Conservation (phyloP, 2,113 vertebrate species). For the Regulus satrapa region DNA sequence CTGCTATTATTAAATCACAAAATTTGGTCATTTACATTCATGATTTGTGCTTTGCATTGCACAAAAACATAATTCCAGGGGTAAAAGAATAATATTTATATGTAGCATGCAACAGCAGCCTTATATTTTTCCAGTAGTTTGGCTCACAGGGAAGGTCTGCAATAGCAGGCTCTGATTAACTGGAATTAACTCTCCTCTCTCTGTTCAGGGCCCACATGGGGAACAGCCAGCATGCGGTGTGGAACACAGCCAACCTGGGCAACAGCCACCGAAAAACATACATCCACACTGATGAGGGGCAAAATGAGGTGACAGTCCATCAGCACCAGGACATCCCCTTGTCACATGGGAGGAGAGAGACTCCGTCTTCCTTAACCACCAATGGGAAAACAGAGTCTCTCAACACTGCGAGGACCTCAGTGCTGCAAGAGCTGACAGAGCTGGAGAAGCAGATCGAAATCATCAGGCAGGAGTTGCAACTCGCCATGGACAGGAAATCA, state of each 20-base stretch:
- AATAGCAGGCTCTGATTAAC: background rate
- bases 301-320: constrained; percentile 75
- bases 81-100: background rate
- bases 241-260: constrained; percentile 79
- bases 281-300: constrained; percentile 73
- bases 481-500: constrained; percentile 88
- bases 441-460: constrained; percentile 90
- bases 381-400: constrained; percentile 87
- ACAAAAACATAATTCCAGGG: background rate
- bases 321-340: constrained; percentile 79
- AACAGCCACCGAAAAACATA: constrained; percentile 78
- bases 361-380: constrained; percentile 76
- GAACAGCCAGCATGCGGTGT: constrained; percentile 81
- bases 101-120: background rate
- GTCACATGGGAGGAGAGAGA: constrained; percentile 75
- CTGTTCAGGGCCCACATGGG: constrained; percentile 79
- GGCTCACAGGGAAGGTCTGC: background rate
- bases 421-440: constrained; percentile 88
- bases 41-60: background rate
- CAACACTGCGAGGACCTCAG: constrained; percentile 70
- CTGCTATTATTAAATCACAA: background rate
- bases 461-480: constrained; percentile 92
- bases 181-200: background rate
- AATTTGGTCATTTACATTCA: background rate
- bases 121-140: background rate